Percentiles rank a stretch among this genome's conserved stretches.
These are phyloP conservation scores for Heliconius charithonia DNA, from an alignment of 2,888 invertebrate genomes.

Conservation along the genomic window DNA sequence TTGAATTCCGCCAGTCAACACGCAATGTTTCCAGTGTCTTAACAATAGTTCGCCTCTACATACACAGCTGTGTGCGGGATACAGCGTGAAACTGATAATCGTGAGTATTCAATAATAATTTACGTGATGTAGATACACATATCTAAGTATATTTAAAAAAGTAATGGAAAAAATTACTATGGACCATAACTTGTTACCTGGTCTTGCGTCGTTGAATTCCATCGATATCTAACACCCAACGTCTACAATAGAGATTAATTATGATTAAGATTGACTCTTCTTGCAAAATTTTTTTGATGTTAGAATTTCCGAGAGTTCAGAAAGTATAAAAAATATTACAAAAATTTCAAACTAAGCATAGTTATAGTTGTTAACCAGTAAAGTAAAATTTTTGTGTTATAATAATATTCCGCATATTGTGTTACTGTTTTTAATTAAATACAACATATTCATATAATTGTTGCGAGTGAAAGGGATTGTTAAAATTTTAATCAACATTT, in stretches of 20 bases:
- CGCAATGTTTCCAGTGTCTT: too few relatives aligned
- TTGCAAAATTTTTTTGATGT: not conserved
- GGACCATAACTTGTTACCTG: too few relatives aligned
- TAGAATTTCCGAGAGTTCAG: not conserved
- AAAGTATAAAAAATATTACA: not conserved
- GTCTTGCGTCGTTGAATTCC: not conserved
- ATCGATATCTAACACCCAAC: not conserved
- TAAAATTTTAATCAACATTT: slow-evolving; percentile 11
- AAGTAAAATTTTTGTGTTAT: not conserved
- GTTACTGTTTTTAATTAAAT: not conserved
- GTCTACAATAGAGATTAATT: not conserved
- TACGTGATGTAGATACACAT: too few relatives aligned
- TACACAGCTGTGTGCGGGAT: too few relatives aligned
- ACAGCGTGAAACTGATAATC: too few relatives aligned
- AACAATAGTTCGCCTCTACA: too few relatives aligned
- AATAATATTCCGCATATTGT: not conserved
- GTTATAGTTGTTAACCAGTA: not conserved
- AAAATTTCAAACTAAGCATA: not conserved
- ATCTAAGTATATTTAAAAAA: too few relatives aligned
- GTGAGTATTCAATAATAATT: too few relatives aligned
- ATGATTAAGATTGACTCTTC: not conserved
- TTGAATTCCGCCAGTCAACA: too few relatives aligned
- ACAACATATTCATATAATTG: slow-evolving; percentile 5
- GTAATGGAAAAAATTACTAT: too few relatives aligned
- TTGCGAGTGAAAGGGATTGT: slow-evolving; percentile 27